phyloP scores from a whole-genome alignment of 2,888 invertebrate genomes.

The Teinopalpus imperialis region DNA sequence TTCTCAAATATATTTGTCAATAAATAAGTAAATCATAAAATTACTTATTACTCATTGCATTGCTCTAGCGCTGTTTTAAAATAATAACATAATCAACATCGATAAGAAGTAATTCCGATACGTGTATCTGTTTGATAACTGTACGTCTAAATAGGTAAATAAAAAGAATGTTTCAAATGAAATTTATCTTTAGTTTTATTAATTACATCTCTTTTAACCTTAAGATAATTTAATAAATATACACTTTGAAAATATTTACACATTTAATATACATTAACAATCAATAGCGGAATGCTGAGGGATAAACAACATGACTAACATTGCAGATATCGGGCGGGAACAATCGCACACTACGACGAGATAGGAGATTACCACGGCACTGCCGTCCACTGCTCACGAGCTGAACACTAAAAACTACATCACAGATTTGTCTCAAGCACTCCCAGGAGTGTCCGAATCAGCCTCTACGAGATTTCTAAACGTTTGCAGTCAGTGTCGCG shows the following conservation, averaged over 20 bases:
- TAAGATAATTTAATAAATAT: conserved; percentile 72
- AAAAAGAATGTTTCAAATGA: conserved; percentile 49
- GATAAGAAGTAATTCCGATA: too few species aligned
- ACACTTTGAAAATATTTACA: conserved; percentile 73
- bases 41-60: too few species aligned
- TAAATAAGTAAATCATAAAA: too few species aligned
- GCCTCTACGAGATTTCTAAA: conserved; percentile 39
- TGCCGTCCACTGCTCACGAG: conserved; percentile 48
- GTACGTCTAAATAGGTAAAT: conserved; percentile 41
- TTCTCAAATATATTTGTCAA: too few species aligned
- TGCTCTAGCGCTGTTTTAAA: too few species aligned
- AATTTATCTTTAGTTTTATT: conserved; percentile 61
- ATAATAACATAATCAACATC: neutral
- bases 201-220: conserved; percentile 60
- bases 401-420: conserved; percentile 65
- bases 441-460: conserved; percentile 39
- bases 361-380: conserved; percentile 50
- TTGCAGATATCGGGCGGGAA: conserved; percentile 38
- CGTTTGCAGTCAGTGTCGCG: conserved; percentile 65
- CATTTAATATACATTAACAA: conserved; percentile 40
- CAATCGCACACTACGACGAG: conserved; percentile 28
- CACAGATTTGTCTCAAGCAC: conserved; percentile 63
- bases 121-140: too few species aligned
- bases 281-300: conserved; percentile 62
- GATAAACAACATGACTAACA: conserved; percentile 49